Evolutionary conservation across 2,888 invertebrate species (phyloP), one percentile per base, ranked within the genome.

Genomic region (Cremastobaeus sp.): DNA sequence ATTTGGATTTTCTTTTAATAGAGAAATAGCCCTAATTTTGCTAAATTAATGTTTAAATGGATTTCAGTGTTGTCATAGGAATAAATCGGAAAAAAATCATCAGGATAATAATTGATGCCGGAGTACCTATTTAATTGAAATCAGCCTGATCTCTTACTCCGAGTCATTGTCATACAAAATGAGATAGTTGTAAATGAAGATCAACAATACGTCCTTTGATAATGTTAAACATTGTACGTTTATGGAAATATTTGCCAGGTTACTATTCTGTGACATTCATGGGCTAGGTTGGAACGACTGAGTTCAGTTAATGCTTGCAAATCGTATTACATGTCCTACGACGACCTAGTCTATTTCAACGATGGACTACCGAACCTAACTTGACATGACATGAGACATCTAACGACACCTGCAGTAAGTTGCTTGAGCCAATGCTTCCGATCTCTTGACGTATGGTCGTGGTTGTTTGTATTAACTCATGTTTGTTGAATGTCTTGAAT

Each of bases 241-340:
- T 84, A 84, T 84, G 84, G 82, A 85, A 84, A 84, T 85, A 77
- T 79, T 76, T 78, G 81, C 78, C 76, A 77, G 80, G 77, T 77
- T 75, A 77, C 70, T 48, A 52, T 57, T 64, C 45, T 37, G 45
- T 52, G 60, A 59, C 48, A 72, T 52, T 60, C 45, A 30, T 50
- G 73, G 25, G 66, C 30, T 11, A 59, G 45, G 48, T 59, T 50
- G 47, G 69, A 57, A 57, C 76, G 76, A 68, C 74, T 81, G 79
- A 81, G 77, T 75, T 79, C 77, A 82, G 85, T 86, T 86, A 86
- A 85, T 84, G 84, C 84, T 85, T 85, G 85, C 85, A 86, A 86
- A 86, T 86, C 86, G 85, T 81, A 86, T 86, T 86, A 86, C 83
- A 79, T 59, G 82, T 81, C 78, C 77, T n/a, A n/a, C n/a, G 73